These are phyloP conservation scores for Cetonia aurata DNA, from an alignment of 2,888 invertebrate genomes.

Conservation along the genomic window DNA sequence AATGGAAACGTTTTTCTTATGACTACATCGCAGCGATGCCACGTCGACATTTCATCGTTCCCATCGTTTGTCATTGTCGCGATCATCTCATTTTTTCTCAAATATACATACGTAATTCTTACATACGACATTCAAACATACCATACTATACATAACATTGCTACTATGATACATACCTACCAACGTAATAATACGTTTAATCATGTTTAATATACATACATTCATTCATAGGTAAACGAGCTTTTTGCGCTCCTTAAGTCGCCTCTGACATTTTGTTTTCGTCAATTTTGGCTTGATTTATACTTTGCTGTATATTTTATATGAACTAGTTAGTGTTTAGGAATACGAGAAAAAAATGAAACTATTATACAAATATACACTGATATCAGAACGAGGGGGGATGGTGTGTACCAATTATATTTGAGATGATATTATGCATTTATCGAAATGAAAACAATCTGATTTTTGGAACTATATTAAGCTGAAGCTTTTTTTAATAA, in stretches of 20 bases:
- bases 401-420: slow-evolving; percentile 8
- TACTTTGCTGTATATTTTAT: slow-evolving; percentile 45
- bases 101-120: slow-evolving; percentile 19
- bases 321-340: slow-evolving; percentile 32
- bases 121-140: slow-evolving; percentile 10
- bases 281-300: slow-evolving; percentile 41
- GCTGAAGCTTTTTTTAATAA: slow-evolving; percentile 38
- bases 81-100: slow-evolving; percentile 22
- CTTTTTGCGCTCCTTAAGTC: slow-evolving; percentile 34
- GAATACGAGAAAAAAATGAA: slow-evolving; percentile 6
- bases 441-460: slow-evolving; percentile 29
- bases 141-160: neutral
- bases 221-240: slow-evolving; percentile 18
- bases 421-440: slow-evolving; percentile 27
- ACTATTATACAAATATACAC: slow-evolving; percentile 1
- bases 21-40: slow-evolving; percentile 48
- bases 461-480: slow-evolving; percentile 34
- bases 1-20: slow-evolving; percentile 37
- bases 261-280: slow-evolving; percentile 14
- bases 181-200: slow-evolving; percentile 4
- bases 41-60: slow-evolving; percentile 29
- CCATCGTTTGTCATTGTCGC: slow-evolving; percentile 4
- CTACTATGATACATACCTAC: slow-evolving; percentile 1
- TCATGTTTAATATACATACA: slow-evolving; percentile 20
- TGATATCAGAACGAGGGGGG: neutral